Evolutionary conservation across 2,888 invertebrate genomes (phyloP).

Genomic region (Erannis defoliaria): DNA sequence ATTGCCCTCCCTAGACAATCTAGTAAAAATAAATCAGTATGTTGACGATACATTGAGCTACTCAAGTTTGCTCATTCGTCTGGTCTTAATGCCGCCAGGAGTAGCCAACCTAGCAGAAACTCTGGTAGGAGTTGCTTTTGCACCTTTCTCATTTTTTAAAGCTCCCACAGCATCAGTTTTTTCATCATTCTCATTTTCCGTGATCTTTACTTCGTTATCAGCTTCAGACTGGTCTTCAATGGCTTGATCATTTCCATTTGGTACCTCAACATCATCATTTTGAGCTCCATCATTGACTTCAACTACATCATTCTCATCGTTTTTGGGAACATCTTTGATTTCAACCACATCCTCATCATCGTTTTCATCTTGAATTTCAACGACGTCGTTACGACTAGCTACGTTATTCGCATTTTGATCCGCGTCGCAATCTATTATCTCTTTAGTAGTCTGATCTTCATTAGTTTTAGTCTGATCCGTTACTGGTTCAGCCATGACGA

Average conservation of each 20-base stretch:
- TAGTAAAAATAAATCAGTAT: background rate
- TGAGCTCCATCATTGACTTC: constrained; percentile 14
- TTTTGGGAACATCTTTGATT: constrained; percentile 12
- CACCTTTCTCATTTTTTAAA: constrained; percentile 49
- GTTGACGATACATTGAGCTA: constrained; percentile 34
- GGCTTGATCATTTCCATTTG: background rate
- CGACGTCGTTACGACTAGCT: background rate
- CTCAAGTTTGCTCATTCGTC: constrained; percentile 67
- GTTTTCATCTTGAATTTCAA: constrained; percentile 4
- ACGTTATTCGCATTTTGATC: background rate
- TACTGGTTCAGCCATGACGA: background rate
- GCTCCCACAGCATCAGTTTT: constrained; percentile 42
- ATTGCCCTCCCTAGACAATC: background rate
- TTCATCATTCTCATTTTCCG: constrained; percentile 23
- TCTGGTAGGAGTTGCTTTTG: constrained; percentile 59
- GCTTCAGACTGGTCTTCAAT: background rate
- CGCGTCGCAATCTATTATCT: background rate
- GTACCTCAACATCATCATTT: constrained; percentile 23
- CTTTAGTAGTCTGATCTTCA: background rate
- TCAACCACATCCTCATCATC: constrained; percentile 3
- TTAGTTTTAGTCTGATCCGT: background rate
- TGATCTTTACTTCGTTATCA: constrained; percentile 16
- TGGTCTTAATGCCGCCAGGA: constrained; percentile 64
- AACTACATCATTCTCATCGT: constrained; percentile 23
- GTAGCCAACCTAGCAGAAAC: constrained; percentile 60